Conservation (phyloP, 2,888 invertebrate genomes). For the Halictus ligatus region DNA sequence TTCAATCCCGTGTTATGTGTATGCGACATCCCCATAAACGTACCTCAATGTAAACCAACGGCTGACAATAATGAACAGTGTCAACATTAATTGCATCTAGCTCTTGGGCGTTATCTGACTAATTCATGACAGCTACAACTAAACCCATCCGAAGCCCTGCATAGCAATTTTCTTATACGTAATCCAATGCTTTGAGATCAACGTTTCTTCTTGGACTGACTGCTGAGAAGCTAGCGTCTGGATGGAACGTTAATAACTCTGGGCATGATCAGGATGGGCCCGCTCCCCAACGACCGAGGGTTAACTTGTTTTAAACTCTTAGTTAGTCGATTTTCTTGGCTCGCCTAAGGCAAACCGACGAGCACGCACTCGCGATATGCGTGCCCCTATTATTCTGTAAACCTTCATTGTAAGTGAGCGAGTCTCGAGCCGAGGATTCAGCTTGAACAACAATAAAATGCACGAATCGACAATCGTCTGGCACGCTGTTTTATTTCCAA, state of each 20-base stretch:
- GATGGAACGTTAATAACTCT: too few relatives aligned
- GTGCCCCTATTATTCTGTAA: not conserved
- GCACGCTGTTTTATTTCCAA: not conserved
- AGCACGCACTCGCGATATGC: too few relatives aligned
- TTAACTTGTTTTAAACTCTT: too few relatives aligned
- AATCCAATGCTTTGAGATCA: not conserved
- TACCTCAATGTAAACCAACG: rapidly evolving
- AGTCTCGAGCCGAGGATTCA: not conserved
- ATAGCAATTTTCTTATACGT: too few relatives aligned
- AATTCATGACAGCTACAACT: not conserved
- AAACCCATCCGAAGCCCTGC: not conserved
- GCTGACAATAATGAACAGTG: rapidly evolving
- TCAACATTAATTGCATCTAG: not conserved
- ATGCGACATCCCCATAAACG: rapidly evolving
- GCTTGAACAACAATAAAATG: not conserved
- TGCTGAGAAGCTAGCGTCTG: too few relatives aligned
- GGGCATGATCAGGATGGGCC: too few relatives aligned
- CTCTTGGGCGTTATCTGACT: not conserved
- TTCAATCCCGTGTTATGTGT: not conserved
- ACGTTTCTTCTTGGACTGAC: not conserved
- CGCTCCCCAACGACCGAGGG: too few relatives aligned
- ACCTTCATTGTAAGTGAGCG: not conserved
- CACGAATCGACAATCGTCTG: not conserved
- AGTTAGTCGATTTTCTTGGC: too few relatives aligned
- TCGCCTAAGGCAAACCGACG: too few relatives aligned